Conservation (phyloP, 2,113 vertebrate genomes). For the Zeus faber region DNA sequence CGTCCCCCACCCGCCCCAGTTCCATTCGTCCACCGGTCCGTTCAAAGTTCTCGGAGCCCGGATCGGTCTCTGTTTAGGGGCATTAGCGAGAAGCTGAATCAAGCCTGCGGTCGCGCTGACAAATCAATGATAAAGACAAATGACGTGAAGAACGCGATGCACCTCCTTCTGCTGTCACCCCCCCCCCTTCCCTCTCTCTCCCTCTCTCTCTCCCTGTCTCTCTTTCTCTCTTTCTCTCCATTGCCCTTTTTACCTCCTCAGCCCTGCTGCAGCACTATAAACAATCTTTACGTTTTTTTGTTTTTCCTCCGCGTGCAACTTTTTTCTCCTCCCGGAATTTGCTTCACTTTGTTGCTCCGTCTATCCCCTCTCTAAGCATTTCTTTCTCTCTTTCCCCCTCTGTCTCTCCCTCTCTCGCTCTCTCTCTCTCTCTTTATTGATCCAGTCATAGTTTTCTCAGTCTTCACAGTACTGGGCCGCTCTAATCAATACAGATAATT, state of each 20-base stretch:
- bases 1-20: background rate
- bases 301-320: slow-evolving; percentile 48
- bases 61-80: slow-evolving; percentile 23
- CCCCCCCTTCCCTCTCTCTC: slow-evolving; percentile 17
- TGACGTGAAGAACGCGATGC: slow-evolving; percentile 65
- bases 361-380: slow-evolving; percentile 38
- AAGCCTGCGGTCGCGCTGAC: slow-evolving; percentile 65
- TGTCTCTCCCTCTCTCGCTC: slow-evolving; percentile 27
- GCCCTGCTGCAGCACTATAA: slow-evolving; percentile 36
- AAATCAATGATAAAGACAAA: slow-evolving; percentile 73
- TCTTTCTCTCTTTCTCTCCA: slow-evolving; percentile 2
- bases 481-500: slow-evolving; percentile 87
- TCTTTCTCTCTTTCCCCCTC: slow-evolving; percentile 22
- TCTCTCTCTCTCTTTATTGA: slow-evolving; percentile 74
- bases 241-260: slow-evolving; percentile 8
- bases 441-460: slow-evolving; percentile 83
- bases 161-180: slow-evolving; percentile 54
- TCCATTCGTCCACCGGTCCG: slow-evolving; percentile 7
- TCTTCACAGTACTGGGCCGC: slow-evolving; percentile 79
- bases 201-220: slow-evolving; percentile 6
- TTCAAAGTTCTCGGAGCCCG: slow-evolving; percentile 13
- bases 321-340: slow-evolving; percentile 43
- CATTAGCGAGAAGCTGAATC: slow-evolving; percentile 60
- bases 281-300: slow-evolving; percentile 55
- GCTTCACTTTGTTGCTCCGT: slow-evolving; percentile 60